These are phyloP conservation scores for Ceramica pisi DNA, from an alignment of 2,888 invertebrate genomes.

Conservation along the genomic window DNA sequence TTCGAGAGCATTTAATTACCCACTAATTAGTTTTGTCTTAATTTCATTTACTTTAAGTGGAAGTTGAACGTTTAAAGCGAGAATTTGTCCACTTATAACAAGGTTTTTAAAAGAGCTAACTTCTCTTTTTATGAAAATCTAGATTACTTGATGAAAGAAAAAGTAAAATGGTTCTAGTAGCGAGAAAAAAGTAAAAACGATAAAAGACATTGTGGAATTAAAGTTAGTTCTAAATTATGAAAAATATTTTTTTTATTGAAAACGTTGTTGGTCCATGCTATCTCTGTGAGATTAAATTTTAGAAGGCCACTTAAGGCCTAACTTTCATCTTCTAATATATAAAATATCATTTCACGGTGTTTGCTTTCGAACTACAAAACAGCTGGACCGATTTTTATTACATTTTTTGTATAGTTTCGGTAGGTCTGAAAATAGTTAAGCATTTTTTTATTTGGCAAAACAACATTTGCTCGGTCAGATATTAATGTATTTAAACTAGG, in stretches of 20 bases:
- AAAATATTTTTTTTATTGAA: not conserved
- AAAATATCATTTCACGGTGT: no score
- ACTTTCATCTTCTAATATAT: not conserved
- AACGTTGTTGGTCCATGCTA: conserved; percentile 11
- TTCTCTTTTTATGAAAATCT: conserved; percentile 32
- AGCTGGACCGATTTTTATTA: no score
- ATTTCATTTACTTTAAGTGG: conserved; percentile 58
- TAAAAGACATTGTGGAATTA: conserved; percentile 15
- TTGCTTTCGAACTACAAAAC: no score
- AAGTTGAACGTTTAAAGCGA: conserved; percentile 36
- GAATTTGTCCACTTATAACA: conserved; percentile 51
- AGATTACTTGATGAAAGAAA: conserved; percentile 29
- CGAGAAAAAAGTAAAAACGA: not conserved
- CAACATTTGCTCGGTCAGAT: no score
- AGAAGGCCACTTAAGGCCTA: not conserved
- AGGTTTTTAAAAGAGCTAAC: conserved; percentile 39
- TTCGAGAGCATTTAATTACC: conserved; percentile 62
- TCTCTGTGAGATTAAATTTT: not conserved
- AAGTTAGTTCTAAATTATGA: not conserved
- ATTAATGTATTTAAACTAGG: not conserved
- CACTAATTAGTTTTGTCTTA: conserved; percentile 62
- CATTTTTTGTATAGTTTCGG: no score
- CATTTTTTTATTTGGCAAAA: no score
- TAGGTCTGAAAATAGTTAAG: no score
- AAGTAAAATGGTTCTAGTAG: conserved; percentile 10